These are phyloP conservation scores for Lepisosteus osseus DNA, from an alignment of 2,113 vertebrate species.

Conservation along the genomic window DNA sequence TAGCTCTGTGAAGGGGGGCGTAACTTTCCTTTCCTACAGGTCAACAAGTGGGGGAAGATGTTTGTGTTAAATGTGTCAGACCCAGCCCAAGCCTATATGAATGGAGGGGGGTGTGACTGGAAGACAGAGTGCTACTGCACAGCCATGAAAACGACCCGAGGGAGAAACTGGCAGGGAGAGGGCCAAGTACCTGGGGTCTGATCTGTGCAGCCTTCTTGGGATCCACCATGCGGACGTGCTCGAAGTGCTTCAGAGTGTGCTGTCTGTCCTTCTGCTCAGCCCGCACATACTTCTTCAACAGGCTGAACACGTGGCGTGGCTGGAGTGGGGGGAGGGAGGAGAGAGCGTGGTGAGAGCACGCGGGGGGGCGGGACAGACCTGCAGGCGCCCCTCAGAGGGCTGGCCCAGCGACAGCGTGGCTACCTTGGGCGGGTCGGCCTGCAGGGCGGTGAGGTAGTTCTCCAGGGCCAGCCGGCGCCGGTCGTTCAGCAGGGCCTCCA, in stretches of 20 bases:
- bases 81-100: no score
- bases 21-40: no score
- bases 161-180: no score
- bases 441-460: slow-evolving; percentile 91
- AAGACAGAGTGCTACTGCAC: no score
- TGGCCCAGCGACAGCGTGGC: not conserved
- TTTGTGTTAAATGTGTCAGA: no score
- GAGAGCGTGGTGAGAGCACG: slow-evolving; percentile 3
- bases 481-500: slow-evolving; percentile 94
- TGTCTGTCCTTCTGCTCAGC: slow-evolving; percentile 96
- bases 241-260: slow-evolving; percentile 94
- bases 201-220: slow-evolving; percentile 98
- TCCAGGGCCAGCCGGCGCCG: slow-evolving; percentile 89
- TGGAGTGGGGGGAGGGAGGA: slow-evolving; percentile 34
- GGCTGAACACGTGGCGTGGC: slow-evolving; percentile 94
- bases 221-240: slow-evolving; percentile 95
- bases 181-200: slow-evolving; percentile 80
- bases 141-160: no score
- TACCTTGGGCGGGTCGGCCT: slow-evolving; percentile 78
- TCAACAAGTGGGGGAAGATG: no score
- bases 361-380: not conserved
- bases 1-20: no score
- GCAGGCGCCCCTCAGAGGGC: not conserved
- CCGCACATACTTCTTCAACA: slow-evolving; percentile 95
- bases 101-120: no score